phyloP scores from a whole-genome alignment of 2,888 invertebrate genomes.

The Cephus rjabovi region DNA sequence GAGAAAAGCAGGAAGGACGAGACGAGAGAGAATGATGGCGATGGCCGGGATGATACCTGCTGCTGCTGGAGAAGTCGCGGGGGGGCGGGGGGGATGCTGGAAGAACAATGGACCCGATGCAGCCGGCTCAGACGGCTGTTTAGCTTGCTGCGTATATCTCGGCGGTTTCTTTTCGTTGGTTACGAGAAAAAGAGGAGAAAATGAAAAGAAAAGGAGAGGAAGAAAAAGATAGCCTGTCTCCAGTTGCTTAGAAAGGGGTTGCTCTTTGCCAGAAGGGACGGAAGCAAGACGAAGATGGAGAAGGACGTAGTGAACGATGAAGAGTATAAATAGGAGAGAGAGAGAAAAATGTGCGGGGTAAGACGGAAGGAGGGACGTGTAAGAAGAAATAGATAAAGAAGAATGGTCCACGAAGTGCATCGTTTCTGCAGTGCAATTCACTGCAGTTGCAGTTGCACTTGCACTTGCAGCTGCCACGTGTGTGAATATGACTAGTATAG shows the following conservation, averaged over 20 bases:
- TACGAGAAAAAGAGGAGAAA: conserved; percentile 74
- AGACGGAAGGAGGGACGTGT: neutral
- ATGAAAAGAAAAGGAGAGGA: neutral
- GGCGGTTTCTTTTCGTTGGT: conserved; percentile 72
- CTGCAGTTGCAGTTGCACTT: conserved; percentile 50
- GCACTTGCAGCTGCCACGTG: neutral
- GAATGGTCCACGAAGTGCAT: conserved; percentile 45
- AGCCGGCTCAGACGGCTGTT: neutral
- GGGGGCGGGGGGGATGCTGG: neutral
- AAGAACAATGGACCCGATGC: neutral
- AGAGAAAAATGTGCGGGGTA: neutral
- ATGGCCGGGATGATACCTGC: neutral
- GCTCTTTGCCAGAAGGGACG: neutral
- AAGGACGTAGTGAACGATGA: conserved; percentile 69
- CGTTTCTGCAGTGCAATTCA: conserved; percentile 43
- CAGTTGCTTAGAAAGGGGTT: neutral
- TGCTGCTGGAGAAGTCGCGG: neutral
- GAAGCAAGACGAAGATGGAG: neutral
- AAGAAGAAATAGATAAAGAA: neutral
- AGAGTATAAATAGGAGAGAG: conserved; percentile 43
- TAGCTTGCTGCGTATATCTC: neutral
- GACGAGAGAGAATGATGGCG: neutral
- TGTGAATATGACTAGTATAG: neutral
- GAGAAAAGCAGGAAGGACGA: neutral
- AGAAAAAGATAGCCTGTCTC: neutral